phyloP scores from a whole-genome alignment of 2,797 vertebrate species.

The Urosaurus nigricauda region DNA sequence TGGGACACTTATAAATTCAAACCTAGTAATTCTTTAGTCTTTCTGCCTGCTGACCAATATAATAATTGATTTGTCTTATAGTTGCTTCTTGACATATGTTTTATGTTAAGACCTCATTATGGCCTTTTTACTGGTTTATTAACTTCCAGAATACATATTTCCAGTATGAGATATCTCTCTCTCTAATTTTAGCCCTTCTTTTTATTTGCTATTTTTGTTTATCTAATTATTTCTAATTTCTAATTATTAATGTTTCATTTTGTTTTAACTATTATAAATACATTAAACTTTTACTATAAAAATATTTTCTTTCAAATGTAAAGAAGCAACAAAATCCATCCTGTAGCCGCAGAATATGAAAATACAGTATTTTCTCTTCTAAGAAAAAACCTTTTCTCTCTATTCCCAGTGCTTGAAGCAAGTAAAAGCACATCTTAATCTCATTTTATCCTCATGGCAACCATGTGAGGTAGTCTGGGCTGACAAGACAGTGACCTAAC shows the following conservation, averaged over 20 bases:
- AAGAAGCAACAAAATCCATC: no score
- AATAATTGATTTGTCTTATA: background rate
- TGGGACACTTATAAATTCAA: background rate
- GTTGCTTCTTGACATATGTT: background rate
- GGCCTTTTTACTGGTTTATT: background rate
- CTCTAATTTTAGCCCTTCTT: background rate
- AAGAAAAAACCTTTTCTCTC: background rate
- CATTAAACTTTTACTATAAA: background rate
- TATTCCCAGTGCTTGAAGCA: background rate
- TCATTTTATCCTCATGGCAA: constrained; percentile 12
- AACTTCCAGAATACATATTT: background rate
- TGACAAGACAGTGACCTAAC: background rate
- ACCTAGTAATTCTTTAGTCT: background rate
- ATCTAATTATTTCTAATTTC: background rate
- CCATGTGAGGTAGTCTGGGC: background rate
- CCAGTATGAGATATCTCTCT: background rate
- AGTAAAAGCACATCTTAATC: constrained; percentile 1
- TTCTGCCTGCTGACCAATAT: background rate
- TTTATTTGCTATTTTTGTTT: background rate
- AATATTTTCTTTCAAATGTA: background rate
- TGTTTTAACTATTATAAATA: constrained; percentile 3
- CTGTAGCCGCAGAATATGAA: background rate
- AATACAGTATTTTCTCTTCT: background rate
- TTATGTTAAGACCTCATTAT: background rate
- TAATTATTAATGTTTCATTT: background rate